Evolutionary conservation across 1,140 invertebrate genomes (phyloP), one percentile per base, ranked within the genome.

Genomic region (Aplysia californica): DNA sequence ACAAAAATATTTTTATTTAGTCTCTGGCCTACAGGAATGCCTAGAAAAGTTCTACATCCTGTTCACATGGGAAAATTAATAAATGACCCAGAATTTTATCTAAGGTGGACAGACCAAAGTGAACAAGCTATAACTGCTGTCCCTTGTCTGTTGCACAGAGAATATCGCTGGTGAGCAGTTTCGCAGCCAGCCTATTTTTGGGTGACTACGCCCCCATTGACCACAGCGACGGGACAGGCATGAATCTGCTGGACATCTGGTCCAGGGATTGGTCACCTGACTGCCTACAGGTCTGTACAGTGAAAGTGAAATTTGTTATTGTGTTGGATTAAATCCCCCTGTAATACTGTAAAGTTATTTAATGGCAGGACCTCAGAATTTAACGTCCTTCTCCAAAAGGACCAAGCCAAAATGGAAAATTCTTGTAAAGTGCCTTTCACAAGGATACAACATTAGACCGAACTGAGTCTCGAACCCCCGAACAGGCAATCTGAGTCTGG

Each of bases 131-230:
- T 15, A 50, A 15, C 10, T 50, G n/a, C 10, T n/a, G 44, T 15
- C n/a, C 44, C 10, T 15, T 15, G 44, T 15, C 44, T 15, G 10
- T 50, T 50, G 10, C 44, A 50, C 89, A 95, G 92, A 92, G 96
- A 86, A 97, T 99, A 80, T 98, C 96, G 0, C 90, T 99, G 18
- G 92, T 99, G 0, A 98, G 97, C 85, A 98, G 95, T 83, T 99
- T 98, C 90, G 92, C 94, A 0, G 95, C 95, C 68, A 96, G 95
- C 0, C 86, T 99, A 26, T 95, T 99, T 82, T 86, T 97, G n/a
- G 97, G 97, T 0, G 91, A 93, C 83, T 95, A 97, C 84, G 96
- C 96, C 0, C 93, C 95, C 0, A 97, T 99, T 65, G 98, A 99
- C 88, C 92, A 92, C 78, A 93, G 96, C 0, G 97, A 99, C 91